Evolutionary conservation across 64 coral and sea anemone genomes (phyloP), one percentile per base, ranked within the genome.

Genomic region (Acropora tenuis): DNA sequence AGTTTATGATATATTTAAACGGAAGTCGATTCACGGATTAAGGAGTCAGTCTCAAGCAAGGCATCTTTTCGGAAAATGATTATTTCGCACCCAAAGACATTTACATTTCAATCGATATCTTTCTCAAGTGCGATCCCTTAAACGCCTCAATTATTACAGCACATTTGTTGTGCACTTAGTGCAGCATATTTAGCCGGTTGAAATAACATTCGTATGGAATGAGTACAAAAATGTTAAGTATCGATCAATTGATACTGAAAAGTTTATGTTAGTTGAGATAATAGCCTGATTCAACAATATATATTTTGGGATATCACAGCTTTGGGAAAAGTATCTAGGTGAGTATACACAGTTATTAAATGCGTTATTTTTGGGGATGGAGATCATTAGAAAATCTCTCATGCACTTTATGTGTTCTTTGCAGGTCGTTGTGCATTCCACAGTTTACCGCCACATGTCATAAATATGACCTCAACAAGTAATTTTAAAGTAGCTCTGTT

Each of bases 141-240:
- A 30, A 30, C 15, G 8, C 66, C 19, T 69, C 15, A 8, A 13
- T 61, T 61, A 8, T 61, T 13, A 8, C 66, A 4, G 2, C 15
- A 63, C 59, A 63, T 8, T 63, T 15, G 59, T 63, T 63, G 0
- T 63, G 8, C 16, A 10, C 16, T 15, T 63, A 10, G 30, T 30
- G 30, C 30, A 30, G 30, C 30, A 30, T 30, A 30, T 30, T 30
- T 30, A 30, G 15, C 66, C 45, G 48, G 75, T 12, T 41, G 45
- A 48, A 18, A 48, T 48, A 49, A 78, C 45, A 48, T 78, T 78
- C 75, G 75, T 78, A 78, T 78, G 44, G 75, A 48, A 78, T 78
- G 75, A 3, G 75, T 78, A 78, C 11, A 44, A 78, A 78, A 78
- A 76, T 30, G 30, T 30, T 30, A 30, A 30, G 30, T 30, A 30